phyloP scores from a whole-genome alignment of 2,113 vertebrate species.

The Ascaphus truei region DNA sequence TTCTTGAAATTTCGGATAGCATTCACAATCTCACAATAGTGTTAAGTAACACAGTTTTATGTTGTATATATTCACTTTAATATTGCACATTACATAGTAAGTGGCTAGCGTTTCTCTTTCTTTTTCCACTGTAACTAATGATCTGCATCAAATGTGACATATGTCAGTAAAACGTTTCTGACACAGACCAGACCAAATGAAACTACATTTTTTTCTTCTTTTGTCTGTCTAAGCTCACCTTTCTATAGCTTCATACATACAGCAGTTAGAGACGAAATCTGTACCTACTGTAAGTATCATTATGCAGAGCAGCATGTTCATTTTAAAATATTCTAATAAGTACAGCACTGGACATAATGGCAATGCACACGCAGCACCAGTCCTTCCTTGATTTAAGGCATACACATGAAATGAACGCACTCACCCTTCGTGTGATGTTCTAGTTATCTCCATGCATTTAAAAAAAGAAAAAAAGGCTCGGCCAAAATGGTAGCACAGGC shows the following conservation, averaged over 20 bases:
- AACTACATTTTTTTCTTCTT: no score
- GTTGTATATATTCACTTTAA: no score
- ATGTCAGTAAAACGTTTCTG: no score
- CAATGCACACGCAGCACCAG: slow-evolving; percentile 3
- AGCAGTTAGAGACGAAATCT: neutral
- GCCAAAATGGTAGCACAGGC: slow-evolving; percentile 13
- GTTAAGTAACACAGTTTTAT: no score
- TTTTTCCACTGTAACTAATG: no score
- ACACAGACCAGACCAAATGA: no score
- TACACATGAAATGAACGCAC: slow-evolving; percentile 1
- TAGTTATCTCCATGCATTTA: neutral
- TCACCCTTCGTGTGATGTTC: slow-evolving; percentile 21
- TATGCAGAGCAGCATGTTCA: slow-evolving; percentile 1
- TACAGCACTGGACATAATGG: slow-evolving; percentile 18
- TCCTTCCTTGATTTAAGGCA: neutral
- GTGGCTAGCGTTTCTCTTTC: no score
- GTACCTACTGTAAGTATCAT: slow-evolving; percentile 15
- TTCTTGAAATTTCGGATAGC: no score
- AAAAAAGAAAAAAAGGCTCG: slow-evolving; percentile 12
- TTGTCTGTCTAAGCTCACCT: no score
- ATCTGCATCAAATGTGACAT: no score
- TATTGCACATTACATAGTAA: no score
- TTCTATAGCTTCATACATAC: neutral
- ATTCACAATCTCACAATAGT: no score
- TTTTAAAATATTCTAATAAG: slow-evolving; percentile 22